Base-by-base conservation (phyloP, 2,113 vertebrate genomes). In the Chaetodon trifascialis region DNA sequence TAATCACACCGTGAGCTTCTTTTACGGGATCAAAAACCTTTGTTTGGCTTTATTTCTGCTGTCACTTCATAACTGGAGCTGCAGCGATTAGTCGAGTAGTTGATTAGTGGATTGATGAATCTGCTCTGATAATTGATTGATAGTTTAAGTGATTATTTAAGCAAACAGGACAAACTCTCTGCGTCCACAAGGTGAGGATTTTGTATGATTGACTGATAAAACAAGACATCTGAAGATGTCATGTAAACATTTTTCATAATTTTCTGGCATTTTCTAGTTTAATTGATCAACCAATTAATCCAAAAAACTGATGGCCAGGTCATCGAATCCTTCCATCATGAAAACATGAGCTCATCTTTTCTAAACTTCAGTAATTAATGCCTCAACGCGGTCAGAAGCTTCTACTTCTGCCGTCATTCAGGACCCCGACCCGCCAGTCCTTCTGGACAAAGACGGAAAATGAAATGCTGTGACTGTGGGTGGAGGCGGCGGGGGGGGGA, bases 401-500 rank as follows among this genome's bases (percentile, higher is more conserved):
- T n/a, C n/a, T n/a, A n/a, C n/a, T n/a, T n/a, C 38, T 40, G 8
- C 38, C 5, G 38, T 8, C 38, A 40, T 30, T 8, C 38, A 4
- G 5, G 3, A 25, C 60, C 55, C 52, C 11, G 60, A 25, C 11
- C 42, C 7, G 2, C 5, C 6, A 6, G 9, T n/a, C n/a, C 4
- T 21, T 42, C 17, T 30, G 16, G n/a, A 60, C 2, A 63, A 72
- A 40, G 36, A 25, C 51, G 42, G 19, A 42, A 44, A 82, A 70
- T 72, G 17, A 76, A 62, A 65, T 62, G 30, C 42, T 51, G 9
- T 46, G 38, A 30, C 30, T n/a, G n/a, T n/a, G n/a, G n/a, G n/a
- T n/a, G n/a, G n/a, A n/a, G n/a, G n/a, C n/a, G n/a, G n/a, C n/a
- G n/a, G n/a, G n/a, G n/a, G n/a, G n/a, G n/a, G n/a, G n/a, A n/a